Base-by-base conservation (phyloP, 2,797 vertebrate species). In the Gephyroberyx darwinii region DNA sequence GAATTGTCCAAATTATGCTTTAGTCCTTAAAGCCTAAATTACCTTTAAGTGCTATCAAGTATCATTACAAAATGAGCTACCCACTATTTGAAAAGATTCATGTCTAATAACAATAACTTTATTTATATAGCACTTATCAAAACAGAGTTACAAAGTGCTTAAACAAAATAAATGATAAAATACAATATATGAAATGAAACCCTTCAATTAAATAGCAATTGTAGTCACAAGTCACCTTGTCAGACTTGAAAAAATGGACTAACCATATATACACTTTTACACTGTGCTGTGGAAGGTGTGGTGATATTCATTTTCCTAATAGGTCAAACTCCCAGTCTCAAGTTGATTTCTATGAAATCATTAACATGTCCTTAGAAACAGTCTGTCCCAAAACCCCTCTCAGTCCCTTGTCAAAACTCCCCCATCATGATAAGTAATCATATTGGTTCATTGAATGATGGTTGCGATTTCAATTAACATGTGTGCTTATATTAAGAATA, bases 281-380 rank as follows among this genome's bases (percentile, higher is more conserved):
- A 41, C 7, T 1, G 2, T 69, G 47, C 35, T 53, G 6, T 52
- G 8, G n/a, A 79, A 69, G n/a, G 8, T 67, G 41, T 22, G 62
- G 45, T 66, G 17, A 50, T 61, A 54, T 56, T 75, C 30, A 41
- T 75, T 70, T 74, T 65, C 41, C 48, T 39, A 7, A 33, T 7
- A 68, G 82, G 82, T 79, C 57, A 62, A 57, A 73, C 80, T 88
- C 84, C 81, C 84, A 77, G 60, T 71, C 69, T 72, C 48, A 72
- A 22, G 88, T 86, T 92, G 90, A 94, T 93, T 94, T 93, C 92
- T 90, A 52, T 92, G 93, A 94, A 93, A 94, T 93, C 82, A 74
- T 90, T 64, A 45, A 30, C 59, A 59, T 66, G 54, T 69, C 16
- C 61, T 79, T 51, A 2, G 51, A 81, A 76, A 75, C 82, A 26